Base-by-base conservation (phyloP, 2,797 vertebrate genomes). In the Oreochromis grahami region DNA sequence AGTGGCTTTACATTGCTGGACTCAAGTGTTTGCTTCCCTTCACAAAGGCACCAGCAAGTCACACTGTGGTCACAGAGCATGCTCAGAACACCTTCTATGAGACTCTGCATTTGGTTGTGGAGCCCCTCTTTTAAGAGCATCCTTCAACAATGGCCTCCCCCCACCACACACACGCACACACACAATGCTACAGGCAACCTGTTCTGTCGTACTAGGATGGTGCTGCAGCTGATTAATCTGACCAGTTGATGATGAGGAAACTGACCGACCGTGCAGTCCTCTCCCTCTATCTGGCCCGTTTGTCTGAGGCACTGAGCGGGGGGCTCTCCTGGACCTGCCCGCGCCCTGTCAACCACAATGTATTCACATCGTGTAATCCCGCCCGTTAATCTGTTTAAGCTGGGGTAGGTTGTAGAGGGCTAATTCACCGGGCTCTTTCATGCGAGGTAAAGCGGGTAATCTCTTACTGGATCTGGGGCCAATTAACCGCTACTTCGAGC, bases 351-450 rank as follows among this genome's bases (percentile, higher is more conserved):
- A 86, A 90, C 76, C 87, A 89, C 88, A 87, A 90, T 84, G 88
- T 81, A 90, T 93, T 86, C 92, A 83, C 92, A 92, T 93, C 92
- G 84, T 95, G 93, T 95, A 94, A 96, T 95, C 93, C 93, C 84
- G 76, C n/a, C 72, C 83, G 88, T 76, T 95, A 93, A 96, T 96
- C 94, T 94, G 86, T 79, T 91, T 90, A 92, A 92, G 1, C 14
- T 76, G 89, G 51, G 74, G 32, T 60, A 60, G 58, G 58, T 36
- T 60, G 58, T 83, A 86, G 72, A 87, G 80, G 79, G 86, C 83
- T 93, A 92, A 94, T 95, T 93, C 88, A 82, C 56, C 58, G 87
- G 85, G 81, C 84, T 86, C 68, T 81, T 78, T 82, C 76, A 5
- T 74, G 15, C 68, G 84, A 84, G 89, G 87, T 77, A 90, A 90